These are phyloP conservation scores for Hyperoodon ampullatus DNA, from an alignment of 2,113 vertebrate species.

Conservation along the genomic window DNA sequence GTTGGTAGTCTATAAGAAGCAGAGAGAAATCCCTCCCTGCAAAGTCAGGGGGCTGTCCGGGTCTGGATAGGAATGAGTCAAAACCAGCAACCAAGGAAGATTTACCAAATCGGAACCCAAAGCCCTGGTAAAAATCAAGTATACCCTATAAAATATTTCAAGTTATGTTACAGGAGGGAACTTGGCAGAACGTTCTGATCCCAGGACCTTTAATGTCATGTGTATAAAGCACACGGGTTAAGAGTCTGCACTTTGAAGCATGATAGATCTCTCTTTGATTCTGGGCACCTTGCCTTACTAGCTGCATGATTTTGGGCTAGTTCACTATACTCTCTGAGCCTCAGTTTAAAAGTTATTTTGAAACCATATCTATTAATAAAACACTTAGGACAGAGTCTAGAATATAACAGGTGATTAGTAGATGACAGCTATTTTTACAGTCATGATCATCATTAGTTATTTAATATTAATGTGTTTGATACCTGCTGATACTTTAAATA, in stretches of 20 bases:
- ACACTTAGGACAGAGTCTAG: not conserved
- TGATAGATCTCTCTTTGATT: not conserved
- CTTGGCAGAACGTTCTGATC: not conserved
- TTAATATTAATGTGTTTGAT: not conserved
- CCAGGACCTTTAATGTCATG: not conserved
- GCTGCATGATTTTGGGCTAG: not conserved
- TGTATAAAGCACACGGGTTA: not conserved
- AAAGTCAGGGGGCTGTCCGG: not conserved
- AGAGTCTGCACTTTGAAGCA: not conserved
- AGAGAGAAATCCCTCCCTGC: not conserved
- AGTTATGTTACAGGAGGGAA: not conserved
- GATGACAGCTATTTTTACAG: not conserved
- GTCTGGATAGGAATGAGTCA: not conserved
- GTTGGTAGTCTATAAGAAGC: not conserved
- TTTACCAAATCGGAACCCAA: not conserved
- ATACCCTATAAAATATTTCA: not conserved
- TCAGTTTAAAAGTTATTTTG: not conserved
- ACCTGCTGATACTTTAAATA: not conserved
- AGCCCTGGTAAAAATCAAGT: not conserved
- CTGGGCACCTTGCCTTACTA: not conserved
- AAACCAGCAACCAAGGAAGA: not conserved
- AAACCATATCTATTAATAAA: not conserved
- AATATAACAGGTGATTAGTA: not conserved
- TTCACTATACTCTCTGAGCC: not conserved
- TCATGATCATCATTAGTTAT: not conserved